A percentile compares a stretch with the other conserved stretches of the same genome.
Conservation (phyloP, 1,140 invertebrate genomes). For the Doryteuthis pealeii region DNA sequence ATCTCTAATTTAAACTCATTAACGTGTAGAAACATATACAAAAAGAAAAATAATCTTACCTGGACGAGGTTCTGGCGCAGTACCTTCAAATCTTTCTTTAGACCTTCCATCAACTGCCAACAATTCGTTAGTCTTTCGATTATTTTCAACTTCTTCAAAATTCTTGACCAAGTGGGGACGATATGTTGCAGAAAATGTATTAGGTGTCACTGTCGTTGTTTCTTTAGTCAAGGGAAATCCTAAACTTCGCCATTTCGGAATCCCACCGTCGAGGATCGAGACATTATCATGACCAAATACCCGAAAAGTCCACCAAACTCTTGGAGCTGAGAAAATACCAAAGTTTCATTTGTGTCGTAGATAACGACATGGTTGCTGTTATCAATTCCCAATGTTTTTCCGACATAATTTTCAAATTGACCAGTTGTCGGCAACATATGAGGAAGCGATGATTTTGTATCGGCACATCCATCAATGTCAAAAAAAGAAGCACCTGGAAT, state of each 20-base stretch:
- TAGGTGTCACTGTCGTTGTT: slow-evolving; percentile 10
- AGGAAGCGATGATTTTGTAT: slow-evolving; percentile 31
- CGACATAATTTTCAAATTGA: slow-evolving; percentile 51
- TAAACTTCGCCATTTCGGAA: slow-evolving; percentile 44
- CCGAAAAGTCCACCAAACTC: slow-evolving; percentile 56
- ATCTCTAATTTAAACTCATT: no score
- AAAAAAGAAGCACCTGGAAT: slow-evolving; percentile 55
- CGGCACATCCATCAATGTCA: slow-evolving; percentile 51
- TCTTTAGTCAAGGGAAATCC: slow-evolving; percentile 28
- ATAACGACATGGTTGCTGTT: slow-evolving; percentile 54
- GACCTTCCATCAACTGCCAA: slow-evolving; percentile 49
- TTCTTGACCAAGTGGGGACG: slow-evolving; percentile 38
- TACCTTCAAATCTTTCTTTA: slow-evolving; percentile 47
- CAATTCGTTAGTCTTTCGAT: slow-evolving; percentile 37
- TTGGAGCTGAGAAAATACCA: slow-evolving; percentile 49
- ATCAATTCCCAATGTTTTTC: slow-evolving; percentile 46
- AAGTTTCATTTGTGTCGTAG: slow-evolving; percentile 50
- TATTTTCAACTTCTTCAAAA: slow-evolving; percentile 45
- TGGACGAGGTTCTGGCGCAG: slow-evolving; percentile 46
- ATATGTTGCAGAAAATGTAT: slow-evolving; percentile 37
- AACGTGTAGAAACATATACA: no score
- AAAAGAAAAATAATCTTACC: slow-evolving; percentile 38
- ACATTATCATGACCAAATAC: slow-evolving; percentile 51
- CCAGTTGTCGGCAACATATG: slow-evolving; percentile 47
- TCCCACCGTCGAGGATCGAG: slow-evolving; percentile 53